phyloP scores from a whole-genome alignment of 2,797 vertebrate genomes.

The Chrysocyon brachyurus region DNA sequence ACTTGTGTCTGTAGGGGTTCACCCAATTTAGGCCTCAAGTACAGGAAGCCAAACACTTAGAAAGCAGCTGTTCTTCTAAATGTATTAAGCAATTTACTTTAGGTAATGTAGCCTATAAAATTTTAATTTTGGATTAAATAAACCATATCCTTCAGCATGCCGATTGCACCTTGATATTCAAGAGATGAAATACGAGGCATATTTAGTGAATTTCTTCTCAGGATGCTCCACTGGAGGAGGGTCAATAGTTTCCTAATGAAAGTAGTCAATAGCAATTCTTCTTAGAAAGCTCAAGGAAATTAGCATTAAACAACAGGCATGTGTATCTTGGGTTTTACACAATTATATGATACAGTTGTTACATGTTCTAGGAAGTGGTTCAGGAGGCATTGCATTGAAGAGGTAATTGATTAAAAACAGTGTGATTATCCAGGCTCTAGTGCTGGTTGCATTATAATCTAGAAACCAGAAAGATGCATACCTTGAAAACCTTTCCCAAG shows the following conservation, averaged over 20 bases:
- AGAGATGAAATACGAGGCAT: slow-evolving; percentile 92
- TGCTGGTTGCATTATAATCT: slow-evolving; percentile 44
- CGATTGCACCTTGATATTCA: slow-evolving; percentile 89
- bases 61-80: slow-evolving; percentile 89
- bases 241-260: slow-evolving; percentile 92
- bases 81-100: slow-evolving; percentile 91
- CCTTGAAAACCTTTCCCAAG: slow-evolving; percentile 57
- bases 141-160: slow-evolving; percentile 88
- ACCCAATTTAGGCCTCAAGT: slow-evolving; percentile 83
- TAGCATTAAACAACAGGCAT: slow-evolving; percentile 86
- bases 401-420: slow-evolving; percentile 72
- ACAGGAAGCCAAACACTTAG: slow-evolving; percentile 78
- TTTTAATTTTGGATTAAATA: slow-evolving; percentile 93
- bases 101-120: slow-evolving; percentile 91
- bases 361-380: slow-evolving; percentile 78
- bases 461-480: slow-evolving; percentile 48
- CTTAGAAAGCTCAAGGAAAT: slow-evolving; percentile 90
- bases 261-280: slow-evolving; percentile 94
- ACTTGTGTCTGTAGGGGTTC: slow-evolving; percentile 65
- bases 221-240: slow-evolving; percentile 88
- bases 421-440: slow-evolving; percentile 61
- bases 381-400: slow-evolving; percentile 59
- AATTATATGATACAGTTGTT: slow-evolving; percentile 80
- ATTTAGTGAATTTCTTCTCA: slow-evolving; percentile 90
- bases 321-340: slow-evolving; percentile 76